Conservation (phyloP, 1,140 invertebrate genomes). For the Pseudomyrmex gracilis region DNA sequence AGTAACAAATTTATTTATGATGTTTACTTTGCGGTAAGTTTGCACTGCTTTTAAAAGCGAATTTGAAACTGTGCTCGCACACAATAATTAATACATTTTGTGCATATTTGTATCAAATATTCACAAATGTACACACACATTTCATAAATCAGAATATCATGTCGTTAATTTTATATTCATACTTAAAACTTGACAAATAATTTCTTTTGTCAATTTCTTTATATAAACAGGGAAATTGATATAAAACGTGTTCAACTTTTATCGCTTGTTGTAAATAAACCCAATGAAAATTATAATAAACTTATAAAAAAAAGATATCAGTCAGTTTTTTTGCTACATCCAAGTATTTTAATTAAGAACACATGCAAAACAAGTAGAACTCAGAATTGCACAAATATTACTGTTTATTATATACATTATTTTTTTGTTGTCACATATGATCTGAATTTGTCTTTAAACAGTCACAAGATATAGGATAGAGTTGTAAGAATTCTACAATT, state of each 20-base stretch:
- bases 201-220: no score
- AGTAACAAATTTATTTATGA: conserved; percentile 37
- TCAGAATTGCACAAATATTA: conserved; percentile 19
- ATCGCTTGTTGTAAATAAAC: neutral
- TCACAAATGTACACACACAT: neutral
- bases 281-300: conserved; percentile 11
- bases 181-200: no score
- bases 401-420: neutral
- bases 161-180: no score
- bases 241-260: no score
- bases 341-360: neutral
- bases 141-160: no score
- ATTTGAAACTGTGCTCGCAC: conserved; percentile 27
- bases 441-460: neutral
- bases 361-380: neutral
- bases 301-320: neutral
- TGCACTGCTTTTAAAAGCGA: neutral
- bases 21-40: conserved; percentile 20
- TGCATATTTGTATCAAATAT: conserved; percentile 6
- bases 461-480: neutral
- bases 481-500: neutral
- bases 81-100: conserved; percentile 36
- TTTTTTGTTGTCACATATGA: conserved; percentile 54
- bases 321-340: neutral
- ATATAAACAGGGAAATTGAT: neutral